phyloP scores from a whole-genome alignment of 2,888 invertebrate genomes.

The Teleiodes luculella region DNA sequence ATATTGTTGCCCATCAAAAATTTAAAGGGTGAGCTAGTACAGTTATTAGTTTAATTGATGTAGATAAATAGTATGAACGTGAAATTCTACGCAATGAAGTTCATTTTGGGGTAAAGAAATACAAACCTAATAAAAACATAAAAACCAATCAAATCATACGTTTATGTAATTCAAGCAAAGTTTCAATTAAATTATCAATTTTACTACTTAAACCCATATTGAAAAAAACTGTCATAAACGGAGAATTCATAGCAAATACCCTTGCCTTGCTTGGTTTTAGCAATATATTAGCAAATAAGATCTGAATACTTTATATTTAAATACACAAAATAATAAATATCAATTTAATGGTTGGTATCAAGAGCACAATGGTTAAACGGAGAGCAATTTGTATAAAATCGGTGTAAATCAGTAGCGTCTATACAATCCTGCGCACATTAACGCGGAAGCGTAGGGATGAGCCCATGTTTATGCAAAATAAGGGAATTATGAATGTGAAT shows the following conservation, averaged over 20 bases:
- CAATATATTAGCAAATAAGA: not conserved
- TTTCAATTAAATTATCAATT: too few relatives aligned
- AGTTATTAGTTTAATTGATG: too few relatives aligned
- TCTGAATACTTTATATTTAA: not conserved
- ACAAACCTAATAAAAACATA: too few relatives aligned
- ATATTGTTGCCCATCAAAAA: constrained; percentile 38
- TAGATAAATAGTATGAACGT: too few relatives aligned
- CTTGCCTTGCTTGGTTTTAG: not conserved
- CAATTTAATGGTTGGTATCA: constrained; percentile 48
- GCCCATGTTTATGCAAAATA: constrained; percentile 74
- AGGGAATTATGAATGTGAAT: constrained; percentile 43
- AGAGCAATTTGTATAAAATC: constrained; percentile 65
- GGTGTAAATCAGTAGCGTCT: constrained; percentile 55
- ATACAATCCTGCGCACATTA: constrained; percentile 45
- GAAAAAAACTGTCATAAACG: too few relatives aligned
- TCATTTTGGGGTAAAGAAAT: too few relatives aligned
- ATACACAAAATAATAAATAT: constrained; percentile 35
- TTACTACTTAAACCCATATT: too few relatives aligned
- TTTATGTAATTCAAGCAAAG: too few relatives aligned
- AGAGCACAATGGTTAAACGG: constrained; percentile 41
- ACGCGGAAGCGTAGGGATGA: constrained; percentile 44
- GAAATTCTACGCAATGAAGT: too few relatives aligned
- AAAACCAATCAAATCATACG: too few relatives aligned
- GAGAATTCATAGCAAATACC: too few relatives aligned
- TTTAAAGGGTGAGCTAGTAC: constrained; percentile 18